These are phyloP conservation scores for Corydoras maculifer DNA, from an alignment of 2,113 vertebrate genomes.

Conservation along the genomic window DNA sequence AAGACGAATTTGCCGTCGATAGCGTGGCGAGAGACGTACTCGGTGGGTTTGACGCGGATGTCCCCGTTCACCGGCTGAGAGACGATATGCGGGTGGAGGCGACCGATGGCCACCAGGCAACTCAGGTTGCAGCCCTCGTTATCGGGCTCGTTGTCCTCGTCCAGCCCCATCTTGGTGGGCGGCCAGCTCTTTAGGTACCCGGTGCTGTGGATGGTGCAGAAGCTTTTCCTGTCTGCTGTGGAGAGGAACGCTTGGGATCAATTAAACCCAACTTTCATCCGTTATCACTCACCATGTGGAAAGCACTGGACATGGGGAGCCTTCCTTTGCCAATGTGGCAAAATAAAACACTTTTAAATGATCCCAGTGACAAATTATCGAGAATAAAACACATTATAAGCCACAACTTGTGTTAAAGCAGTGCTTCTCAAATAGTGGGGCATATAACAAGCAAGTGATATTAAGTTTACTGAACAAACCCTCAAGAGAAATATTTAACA, in stretches of 20 bases:
- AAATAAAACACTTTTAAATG: too few species aligned
- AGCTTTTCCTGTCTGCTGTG: slow-evolving; percentile 92
- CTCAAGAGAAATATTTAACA: too few species aligned
- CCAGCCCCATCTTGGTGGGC: slow-evolving; percentile 94
- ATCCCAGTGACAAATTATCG: too few species aligned
- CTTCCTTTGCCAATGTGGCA: too few species aligned
- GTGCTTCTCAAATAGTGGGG: too few species aligned
- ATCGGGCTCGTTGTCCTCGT: slow-evolving; percentile 92
- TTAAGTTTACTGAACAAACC: too few species aligned
- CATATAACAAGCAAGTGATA: too few species aligned
- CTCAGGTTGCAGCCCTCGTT: slow-evolving; percentile 96
- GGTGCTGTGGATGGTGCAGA: slow-evolving; percentile 98
- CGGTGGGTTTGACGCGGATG: slow-evolving; percentile 92
- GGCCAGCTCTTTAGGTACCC: slow-evolving; percentile 99
- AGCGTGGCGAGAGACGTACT: slow-evolving; percentile 93
- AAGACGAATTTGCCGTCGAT: slow-evolving; percentile 98
- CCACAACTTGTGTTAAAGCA: too few species aligned
- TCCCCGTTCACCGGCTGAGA: slow-evolving; percentile 83
- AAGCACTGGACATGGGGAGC: too few species aligned
- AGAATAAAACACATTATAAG: too few species aligned
- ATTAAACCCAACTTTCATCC: not conserved
- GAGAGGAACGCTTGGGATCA: slow-evolving; percentile 6
- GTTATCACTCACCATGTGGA: too few species aligned
- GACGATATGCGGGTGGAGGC: slow-evolving; percentile 89
- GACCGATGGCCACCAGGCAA: slow-evolving; percentile 94